Conservation (phyloP, 2,888 invertebrate genomes). For the Smittia aterrima region DNA sequence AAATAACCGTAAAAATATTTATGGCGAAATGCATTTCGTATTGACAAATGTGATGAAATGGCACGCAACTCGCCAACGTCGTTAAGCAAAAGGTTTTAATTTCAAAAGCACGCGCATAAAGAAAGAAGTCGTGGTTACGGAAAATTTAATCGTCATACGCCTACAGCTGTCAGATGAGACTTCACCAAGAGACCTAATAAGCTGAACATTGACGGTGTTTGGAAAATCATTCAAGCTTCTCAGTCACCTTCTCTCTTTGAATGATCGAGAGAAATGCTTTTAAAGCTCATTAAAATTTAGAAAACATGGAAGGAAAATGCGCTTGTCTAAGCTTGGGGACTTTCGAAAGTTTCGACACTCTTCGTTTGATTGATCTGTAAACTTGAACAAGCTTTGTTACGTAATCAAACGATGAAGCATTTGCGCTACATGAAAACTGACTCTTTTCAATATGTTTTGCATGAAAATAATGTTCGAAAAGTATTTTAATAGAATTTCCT, state of each 20-base stretch:
- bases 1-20: neutral
- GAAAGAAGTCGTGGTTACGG: neutral
- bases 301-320: no score
- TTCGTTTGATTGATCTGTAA: no score
- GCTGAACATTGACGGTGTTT: neutral
- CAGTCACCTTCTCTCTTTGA: neutral
- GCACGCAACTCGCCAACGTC: neutral
- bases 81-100: neutral
- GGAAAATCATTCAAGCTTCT: neutral
- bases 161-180: neutral
- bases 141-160: neutral
- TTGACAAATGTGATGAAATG: slow-evolving; percentile 19
- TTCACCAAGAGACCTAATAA: neutral
- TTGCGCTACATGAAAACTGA: no score
- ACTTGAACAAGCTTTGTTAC: no score
- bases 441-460: neutral
- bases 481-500: slow-evolving; percentile 38
- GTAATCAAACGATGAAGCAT: no score
- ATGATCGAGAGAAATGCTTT: neutral
- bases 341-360: no score
- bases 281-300: neutral
- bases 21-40: slow-evolving; percentile 4
- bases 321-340: no score
- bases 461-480: slow-evolving; percentile 12
- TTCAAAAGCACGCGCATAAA: neutral